Conservation (phyloP, 2,797 vertebrate genomes). For the Bradypodion pumilum region DNA sequence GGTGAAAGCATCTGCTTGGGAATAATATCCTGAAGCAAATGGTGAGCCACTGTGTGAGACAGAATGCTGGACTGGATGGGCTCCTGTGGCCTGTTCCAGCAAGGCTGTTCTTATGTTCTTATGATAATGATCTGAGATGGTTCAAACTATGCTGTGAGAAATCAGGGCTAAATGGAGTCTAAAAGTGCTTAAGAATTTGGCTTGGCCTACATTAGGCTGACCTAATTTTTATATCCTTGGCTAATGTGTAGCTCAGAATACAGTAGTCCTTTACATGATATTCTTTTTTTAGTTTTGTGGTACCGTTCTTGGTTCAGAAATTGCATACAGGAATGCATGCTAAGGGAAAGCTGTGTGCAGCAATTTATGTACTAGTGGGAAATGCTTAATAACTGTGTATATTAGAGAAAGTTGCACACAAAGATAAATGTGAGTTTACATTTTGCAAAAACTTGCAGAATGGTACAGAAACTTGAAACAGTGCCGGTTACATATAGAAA, state of each 20-base stretch:
- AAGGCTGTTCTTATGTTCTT: too few relatives aligned
- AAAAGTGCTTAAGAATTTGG: not conserved
- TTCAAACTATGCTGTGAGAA: not conserved
- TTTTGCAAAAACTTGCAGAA: too few relatives aligned
- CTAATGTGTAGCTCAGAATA: not conserved
- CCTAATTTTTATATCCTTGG: not conserved
- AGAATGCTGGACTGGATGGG: too few relatives aligned
- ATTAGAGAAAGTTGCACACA: not conserved
- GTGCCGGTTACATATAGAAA: not conserved
- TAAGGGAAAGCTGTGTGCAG: not conserved
- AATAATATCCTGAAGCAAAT: too few relatives aligned
- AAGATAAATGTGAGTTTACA: not conserved
- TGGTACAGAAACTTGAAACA: too few relatives aligned
- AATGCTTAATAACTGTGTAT: not conserved
- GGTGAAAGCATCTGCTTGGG: too few relatives aligned
- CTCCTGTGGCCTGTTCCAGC: too few relatives aligned
- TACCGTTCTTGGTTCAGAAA: not conserved
- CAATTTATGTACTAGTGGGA: not conserved
- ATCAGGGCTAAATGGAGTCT: not conserved
- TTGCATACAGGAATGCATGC: not conserved
- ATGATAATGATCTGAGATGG: not conserved
- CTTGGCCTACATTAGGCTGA: not conserved
- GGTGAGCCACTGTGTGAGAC: too few relatives aligned
- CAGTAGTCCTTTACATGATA: not conserved
- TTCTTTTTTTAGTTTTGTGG: not conserved